Conservation (phyloP, 2,113 vertebrate genomes). For the Rissa tridactyla region DNA sequence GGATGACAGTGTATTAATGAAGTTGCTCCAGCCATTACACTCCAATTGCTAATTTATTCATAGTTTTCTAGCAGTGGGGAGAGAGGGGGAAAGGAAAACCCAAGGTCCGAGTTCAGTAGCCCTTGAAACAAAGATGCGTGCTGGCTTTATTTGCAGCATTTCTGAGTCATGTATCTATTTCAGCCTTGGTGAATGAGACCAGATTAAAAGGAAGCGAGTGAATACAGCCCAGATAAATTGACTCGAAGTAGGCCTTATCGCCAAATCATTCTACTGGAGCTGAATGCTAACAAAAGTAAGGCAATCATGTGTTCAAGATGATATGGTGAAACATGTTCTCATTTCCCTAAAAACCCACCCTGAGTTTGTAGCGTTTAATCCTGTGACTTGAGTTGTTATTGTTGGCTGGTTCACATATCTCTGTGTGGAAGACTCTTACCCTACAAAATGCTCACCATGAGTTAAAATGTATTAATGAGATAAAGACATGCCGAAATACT, state of each 20-base stretch:
- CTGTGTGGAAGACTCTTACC: neutral
- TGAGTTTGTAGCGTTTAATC: neutral
- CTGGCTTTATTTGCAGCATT: neutral
- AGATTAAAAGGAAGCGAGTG: neutral
- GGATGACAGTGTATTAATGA: neutral
- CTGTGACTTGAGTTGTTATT: neutral
- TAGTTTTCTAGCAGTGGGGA: neutral
- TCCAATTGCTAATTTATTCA: slow-evolving; percentile 41
- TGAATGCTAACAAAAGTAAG: neutral
- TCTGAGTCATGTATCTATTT: neutral
- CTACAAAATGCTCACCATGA: neutral
- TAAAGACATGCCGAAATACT: neutral
- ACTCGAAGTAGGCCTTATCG: neutral
- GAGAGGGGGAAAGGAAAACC: neutral
- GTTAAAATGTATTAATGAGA: neutral
- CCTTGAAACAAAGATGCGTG: neutral
- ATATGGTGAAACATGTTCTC: neutral
- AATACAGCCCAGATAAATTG: neutral
- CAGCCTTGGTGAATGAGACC: neutral
- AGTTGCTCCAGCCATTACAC: slow-evolving; percentile 17
- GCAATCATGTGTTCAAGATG: neutral
- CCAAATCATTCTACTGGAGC: neutral
- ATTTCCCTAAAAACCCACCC: neutral
- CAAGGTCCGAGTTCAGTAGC: neutral
- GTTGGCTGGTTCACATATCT: neutral